These are phyloP conservation scores for Haemorhous mexicanus DNA, from an alignment of 2,113 vertebrate genomes.

Conservation along the genomic window DNA sequence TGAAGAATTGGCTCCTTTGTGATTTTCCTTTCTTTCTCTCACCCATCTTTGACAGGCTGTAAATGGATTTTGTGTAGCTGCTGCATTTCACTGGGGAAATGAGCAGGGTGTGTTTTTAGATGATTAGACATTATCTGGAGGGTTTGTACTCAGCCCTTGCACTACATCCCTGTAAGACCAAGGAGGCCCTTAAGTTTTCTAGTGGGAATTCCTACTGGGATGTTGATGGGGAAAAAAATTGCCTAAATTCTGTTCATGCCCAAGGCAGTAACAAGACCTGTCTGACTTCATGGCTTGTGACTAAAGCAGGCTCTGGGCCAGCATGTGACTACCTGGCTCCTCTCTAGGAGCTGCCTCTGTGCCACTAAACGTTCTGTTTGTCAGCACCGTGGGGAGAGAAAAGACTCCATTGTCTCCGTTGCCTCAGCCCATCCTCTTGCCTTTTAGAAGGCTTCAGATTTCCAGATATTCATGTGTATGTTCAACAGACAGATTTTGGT, in stretches of 20 bases:
- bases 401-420: background rate
- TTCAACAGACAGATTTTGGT: background rate
- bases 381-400: background rate
- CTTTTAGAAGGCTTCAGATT: background rate
- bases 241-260: background rate
- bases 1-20: constrained; percentile 22
- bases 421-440: background rate
- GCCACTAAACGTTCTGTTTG: background rate
- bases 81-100: background rate
- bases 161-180: background rate
- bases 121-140: background rate
- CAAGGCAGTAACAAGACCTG: background rate
- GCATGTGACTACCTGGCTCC: background rate
- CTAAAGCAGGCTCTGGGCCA: background rate
- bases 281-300: background rate
- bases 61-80: constrained; percentile 39
- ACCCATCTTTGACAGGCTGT: background rate
- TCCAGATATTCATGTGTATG: background rate
- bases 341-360: background rate
- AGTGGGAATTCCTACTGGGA: background rate
- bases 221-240: background rate
- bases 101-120: background rate
- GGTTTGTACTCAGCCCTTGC: background rate
- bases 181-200: background rate
- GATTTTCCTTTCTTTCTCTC: constrained; percentile 6